Conservation (phyloP, 53 echinoderm and acorn worm genomes). For the Paelopatides confundens region DNA sequence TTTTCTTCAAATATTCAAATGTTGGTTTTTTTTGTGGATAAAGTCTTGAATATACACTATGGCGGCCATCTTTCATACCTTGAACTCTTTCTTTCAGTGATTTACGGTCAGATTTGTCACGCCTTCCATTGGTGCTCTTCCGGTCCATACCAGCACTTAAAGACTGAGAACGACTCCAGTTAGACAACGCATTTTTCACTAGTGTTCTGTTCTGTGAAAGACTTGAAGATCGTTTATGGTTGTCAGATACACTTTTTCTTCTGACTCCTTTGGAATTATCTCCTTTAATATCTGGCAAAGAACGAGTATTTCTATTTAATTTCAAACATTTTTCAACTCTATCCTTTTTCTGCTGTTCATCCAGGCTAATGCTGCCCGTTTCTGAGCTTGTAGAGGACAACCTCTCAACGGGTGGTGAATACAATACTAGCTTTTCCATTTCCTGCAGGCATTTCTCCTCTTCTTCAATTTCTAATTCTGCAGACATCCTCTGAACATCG, state of each 20-base stretch:
- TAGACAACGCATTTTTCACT: slow-evolving; percentile 2
- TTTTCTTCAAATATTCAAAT: slow-evolving; percentile 82
- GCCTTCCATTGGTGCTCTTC: not conserved
- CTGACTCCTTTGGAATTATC: not conserved
- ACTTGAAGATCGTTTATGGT: not conserved
- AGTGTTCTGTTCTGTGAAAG: not conserved
- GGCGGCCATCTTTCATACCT: not conserved
- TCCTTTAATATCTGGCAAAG: not conserved
- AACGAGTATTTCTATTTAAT: not conserved
- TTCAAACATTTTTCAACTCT: not conserved
- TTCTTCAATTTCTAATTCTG: slow-evolving; percentile 77
- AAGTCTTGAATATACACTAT: slow-evolving; percentile 88
- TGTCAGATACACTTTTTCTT: not conserved
- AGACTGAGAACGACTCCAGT: not conserved
- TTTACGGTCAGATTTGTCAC: not conserved
- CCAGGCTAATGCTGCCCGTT: not conserved
- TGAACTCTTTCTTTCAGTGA: not conserved
- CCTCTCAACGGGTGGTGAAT: slow-evolving; percentile 41
- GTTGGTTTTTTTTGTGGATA: slow-evolving; percentile 75
- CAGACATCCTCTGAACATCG: slow-evolving; percentile 75
- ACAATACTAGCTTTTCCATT: slow-evolving; percentile 72
- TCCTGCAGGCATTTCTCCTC: slow-evolving; percentile 89
- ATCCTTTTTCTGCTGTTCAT: not conserved
- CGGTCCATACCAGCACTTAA: not conserved
- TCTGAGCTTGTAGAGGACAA: slow-evolving; percentile 42